Conservation (phyloP, 2,888 invertebrate species). For the Hyalella azteca region DNA sequence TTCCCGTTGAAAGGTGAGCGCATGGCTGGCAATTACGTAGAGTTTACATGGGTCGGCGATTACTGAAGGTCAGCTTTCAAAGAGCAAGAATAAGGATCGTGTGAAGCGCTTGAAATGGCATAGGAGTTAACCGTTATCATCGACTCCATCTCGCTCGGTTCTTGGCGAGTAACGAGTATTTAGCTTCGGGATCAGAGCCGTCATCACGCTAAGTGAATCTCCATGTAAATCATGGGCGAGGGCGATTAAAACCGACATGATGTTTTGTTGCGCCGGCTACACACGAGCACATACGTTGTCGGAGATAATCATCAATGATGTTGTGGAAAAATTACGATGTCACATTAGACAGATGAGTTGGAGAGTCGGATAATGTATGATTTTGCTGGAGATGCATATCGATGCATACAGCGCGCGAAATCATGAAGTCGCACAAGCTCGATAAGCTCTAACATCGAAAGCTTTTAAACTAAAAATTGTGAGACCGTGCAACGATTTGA, state of each 20-base stretch:
- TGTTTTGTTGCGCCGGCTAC: not conserved
- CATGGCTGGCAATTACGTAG: not conserved
- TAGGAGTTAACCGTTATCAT: not conserved
- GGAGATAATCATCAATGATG: too few species aligned
- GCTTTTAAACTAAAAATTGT: too few species aligned
- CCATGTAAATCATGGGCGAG: not conserved
- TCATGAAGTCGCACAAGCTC: too few species aligned
- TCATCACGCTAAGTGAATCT: slow-evolving; percentile 29
- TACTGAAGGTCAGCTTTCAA: not conserved
- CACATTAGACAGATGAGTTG: too few species aligned
- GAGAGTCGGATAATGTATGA: too few species aligned
- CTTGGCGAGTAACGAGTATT: slow-evolving; percentile 6
- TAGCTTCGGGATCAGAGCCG: not conserved
- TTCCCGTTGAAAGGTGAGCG: not conserved
- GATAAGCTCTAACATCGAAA: too few species aligned
- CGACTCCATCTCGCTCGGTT: not conserved
- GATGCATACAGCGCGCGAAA: too few species aligned
- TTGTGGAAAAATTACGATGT: too few species aligned
- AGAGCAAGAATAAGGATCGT: not conserved
- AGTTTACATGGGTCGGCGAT: not conserved
- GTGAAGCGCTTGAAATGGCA: not conserved
- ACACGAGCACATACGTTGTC: too few species aligned
- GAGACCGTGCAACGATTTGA: too few species aligned
- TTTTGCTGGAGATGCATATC: too few species aligned
- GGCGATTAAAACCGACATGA: slow-evolving; percentile 24